These are phyloP conservation scores for Platycheirus albimanus DNA, from an alignment of 2,888 invertebrate species.

Conservation along the genomic window DNA sequence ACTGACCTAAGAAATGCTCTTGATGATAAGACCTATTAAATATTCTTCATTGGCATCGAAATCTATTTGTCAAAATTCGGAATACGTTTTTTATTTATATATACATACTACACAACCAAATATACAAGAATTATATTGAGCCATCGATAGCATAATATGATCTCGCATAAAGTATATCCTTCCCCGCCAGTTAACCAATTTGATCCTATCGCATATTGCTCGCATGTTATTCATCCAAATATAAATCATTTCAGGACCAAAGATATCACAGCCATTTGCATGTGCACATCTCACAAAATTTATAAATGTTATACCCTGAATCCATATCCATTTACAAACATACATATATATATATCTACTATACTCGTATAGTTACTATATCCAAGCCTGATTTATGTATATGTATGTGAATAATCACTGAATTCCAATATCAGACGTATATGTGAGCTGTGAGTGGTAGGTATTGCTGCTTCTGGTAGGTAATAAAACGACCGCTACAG, in stretches of 20 bases:
- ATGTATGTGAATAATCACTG: constrained; percentile 7
- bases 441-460: constrained; percentile 21
- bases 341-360: constrained; percentile 17
- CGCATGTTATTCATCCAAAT: constrained; percentile 46
- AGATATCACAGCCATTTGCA: constrained; percentile 63
- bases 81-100: constrained; percentile 7
- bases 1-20: neutral
- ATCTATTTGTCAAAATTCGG: constrained; percentile 42
- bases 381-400: neutral
- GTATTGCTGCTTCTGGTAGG: constrained; percentile 44
- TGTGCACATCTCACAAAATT: constrained; percentile 51
- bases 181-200: constrained; percentile 42
- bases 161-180: constrained; percentile 37
- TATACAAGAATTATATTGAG: constrained; percentile 20
- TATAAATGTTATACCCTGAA: constrained; percentile 56
- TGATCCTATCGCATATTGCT: constrained; percentile 63
- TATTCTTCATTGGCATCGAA: no score
- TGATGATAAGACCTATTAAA: neutral
- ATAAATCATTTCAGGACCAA: constrained; percentile 63
- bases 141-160: constrained; percentile 42
- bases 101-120: no score
- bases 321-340: constrained; percentile 21
- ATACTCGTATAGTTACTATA: no score
- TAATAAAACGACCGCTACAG: constrained; percentile 61
- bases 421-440: constrained; percentile 47